Evolutionary conservation across 2,113 vertebrate genomes (phyloP).

Genomic region (Coracopsis vasa): DNA sequence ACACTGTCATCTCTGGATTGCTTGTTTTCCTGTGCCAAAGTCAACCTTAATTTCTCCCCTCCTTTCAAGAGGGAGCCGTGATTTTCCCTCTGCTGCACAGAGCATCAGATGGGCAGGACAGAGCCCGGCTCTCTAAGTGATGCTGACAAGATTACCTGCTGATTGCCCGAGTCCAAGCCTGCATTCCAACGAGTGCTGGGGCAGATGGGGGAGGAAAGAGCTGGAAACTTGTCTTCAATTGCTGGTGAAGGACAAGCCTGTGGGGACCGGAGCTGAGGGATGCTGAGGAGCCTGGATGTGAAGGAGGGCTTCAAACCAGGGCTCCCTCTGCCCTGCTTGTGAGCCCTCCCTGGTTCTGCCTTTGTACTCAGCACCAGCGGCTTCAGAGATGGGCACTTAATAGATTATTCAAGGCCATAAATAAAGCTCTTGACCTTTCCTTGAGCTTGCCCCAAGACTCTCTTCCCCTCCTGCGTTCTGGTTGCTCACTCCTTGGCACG

Average conservation of each 20-base stretch:
- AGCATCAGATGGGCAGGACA: slow-evolving; percentile 46
- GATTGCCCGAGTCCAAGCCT: background rate
- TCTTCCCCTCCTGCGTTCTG: background rate
- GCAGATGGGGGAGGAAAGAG: background rate
- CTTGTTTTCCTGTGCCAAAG: slow-evolving; percentile 54
- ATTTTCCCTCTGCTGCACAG: slow-evolving; percentile 38
- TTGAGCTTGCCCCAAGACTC: background rate
- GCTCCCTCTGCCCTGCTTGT: background rate
- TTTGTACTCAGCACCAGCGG: background rate
- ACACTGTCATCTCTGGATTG: slow-evolving; percentile 42
- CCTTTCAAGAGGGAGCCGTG: slow-evolving; percentile 41
- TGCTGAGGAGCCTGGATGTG: background rate
- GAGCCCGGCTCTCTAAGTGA: background rate
- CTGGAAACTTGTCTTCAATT: background rate
- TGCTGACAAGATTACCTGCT: background rate
- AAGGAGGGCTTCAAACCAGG: background rate
- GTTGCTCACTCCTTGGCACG: background rate
- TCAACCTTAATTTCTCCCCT: slow-evolving; percentile 39
- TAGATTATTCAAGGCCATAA: background rate
- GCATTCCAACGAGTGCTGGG: background rate
- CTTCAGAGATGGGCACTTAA: background rate
- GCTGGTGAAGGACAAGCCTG: background rate
- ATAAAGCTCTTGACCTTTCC: background rate
- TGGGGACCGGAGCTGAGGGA: background rate
- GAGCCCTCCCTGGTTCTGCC: accelerated